A percentile compares a stretch with the other conserved stretches of the same genome.
These are phyloP conservation scores for Wasmannia auropunctata DNA, from an alignment of 1,140 invertebrate species.

Conservation along the genomic window DNA sequence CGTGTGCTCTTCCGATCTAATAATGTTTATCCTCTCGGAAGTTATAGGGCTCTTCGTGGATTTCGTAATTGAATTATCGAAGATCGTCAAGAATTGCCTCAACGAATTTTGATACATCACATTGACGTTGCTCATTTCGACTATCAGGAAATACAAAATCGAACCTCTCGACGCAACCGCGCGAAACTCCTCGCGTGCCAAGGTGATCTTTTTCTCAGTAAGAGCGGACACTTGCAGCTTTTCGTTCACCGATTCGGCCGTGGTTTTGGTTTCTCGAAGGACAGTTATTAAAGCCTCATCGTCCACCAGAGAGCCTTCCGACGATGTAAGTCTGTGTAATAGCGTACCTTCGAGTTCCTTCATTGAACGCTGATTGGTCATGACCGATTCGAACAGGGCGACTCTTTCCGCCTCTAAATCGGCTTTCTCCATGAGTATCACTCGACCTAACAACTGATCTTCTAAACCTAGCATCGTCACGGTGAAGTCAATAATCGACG, in stretches of 20 bases:
- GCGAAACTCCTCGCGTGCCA: constrained; percentile 97
- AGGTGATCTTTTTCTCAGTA: constrained; percentile 97
- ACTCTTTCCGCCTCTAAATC: constrained; percentile 97
- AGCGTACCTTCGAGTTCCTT: constrained; percentile 98
- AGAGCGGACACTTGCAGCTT: constrained; percentile 96
- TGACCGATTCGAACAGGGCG: constrained; percentile 97
- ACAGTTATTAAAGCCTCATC: constrained; percentile 98
- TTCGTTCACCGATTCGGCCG: constrained; percentile 97
- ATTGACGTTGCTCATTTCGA: constrained; percentile 98
- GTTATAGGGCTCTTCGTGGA: constrained; percentile 94
- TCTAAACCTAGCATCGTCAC: constrained; percentile 98
- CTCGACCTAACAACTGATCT: constrained; percentile 96
- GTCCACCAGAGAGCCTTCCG: constrained; percentile 97
- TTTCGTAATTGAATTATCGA: constrained; percentile 96
- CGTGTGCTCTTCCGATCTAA: too few relatives aligned
- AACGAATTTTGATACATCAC: constrained; percentile 98
- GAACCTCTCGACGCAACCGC: constrained; percentile 97
- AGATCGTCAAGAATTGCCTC: constrained; percentile 97
- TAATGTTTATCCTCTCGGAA: constrained; percentile 95
- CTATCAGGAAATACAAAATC: constrained; percentile 98
- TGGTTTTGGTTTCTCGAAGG: constrained; percentile 96
- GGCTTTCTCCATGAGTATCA: constrained; percentile 98
- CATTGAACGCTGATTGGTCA: constrained; percentile 98
- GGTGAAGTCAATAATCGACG: constrained; percentile 98
- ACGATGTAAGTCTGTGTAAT: constrained; percentile 94